Evolutionary conservation across 1,140 invertebrate species (phyloP).

Genomic region (Laupala kohalensis): DNA sequence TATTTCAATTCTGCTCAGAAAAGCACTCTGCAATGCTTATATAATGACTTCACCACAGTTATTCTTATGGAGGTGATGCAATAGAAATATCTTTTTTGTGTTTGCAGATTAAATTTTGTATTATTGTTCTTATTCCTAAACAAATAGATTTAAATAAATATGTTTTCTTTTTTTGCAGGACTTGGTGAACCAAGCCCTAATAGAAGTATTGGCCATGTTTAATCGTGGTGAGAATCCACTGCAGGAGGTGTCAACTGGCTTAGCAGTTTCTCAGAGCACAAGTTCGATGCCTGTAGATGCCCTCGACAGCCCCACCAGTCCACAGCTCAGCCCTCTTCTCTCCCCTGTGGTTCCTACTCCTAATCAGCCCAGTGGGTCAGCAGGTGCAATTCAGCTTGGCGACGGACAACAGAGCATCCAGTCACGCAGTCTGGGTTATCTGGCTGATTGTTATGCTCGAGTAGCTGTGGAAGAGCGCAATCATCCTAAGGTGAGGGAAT

Average conservation of each 20-base stretch:
- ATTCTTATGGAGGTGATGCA: too few species aligned
- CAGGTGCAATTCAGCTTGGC: neutral
- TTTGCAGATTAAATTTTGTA: too few species aligned
- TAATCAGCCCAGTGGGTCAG: neutral
- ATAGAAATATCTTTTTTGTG: too few species aligned
- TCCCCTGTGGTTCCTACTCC: constrained; percentile 23
- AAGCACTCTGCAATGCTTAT: too few species aligned
- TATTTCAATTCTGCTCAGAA: too few species aligned
- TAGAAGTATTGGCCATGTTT: constrained; percentile 52
- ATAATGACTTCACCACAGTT: too few species aligned
- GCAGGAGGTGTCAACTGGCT: constrained; percentile 34
- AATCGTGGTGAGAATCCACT: constrained; percentile 44
- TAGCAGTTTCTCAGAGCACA: neutral
- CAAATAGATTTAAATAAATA: neutral
- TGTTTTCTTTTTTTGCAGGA: constrained; percentile 24
- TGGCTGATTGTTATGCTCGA: constrained; percentile 52
- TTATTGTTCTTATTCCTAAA: too few species aligned
- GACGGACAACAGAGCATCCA: constrained; percentile 17
- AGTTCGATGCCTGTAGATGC: constrained; percentile 28
- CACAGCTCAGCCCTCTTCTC: constrained; percentile 16
- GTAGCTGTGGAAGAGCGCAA: constrained; percentile 52
- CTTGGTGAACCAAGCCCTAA: constrained; percentile 45
- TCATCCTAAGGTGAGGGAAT: constrained; percentile 48
- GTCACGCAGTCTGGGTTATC: constrained; percentile 36
- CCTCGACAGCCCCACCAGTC: constrained; percentile 25